Evolutionary conservation across 1,140 invertebrate species (phyloP).

Genomic region (Homarus americanus): DNA sequence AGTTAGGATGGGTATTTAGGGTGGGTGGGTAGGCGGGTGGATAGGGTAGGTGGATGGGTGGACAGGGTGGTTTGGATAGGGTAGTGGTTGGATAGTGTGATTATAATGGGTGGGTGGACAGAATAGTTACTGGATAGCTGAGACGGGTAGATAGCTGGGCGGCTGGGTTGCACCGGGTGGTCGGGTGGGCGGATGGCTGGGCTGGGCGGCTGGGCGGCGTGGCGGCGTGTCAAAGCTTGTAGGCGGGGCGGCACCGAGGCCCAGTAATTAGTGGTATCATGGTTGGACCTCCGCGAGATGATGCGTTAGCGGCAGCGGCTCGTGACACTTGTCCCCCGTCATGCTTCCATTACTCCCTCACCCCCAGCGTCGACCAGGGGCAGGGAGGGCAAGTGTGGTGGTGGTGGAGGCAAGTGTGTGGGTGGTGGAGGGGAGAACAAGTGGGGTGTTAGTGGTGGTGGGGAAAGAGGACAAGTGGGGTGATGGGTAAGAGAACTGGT

Average conservation of each 20-base stretch:
- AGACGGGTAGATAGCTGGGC: neutral
- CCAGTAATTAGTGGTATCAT: conserved; percentile 15
- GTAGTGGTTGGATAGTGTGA: too few relatives aligned
- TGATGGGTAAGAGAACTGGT: too few relatives aligned
- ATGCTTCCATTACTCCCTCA: neutral
- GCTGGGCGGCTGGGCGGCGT: neutral
- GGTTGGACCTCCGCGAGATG: neutral
- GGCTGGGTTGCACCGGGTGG: too few relatives aligned
- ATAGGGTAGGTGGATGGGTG: too few relatives aligned
- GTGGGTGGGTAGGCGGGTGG: neutral
- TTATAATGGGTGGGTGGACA: too few relatives aligned
- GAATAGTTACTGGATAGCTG: too few relatives aligned
- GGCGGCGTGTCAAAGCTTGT: neutral
- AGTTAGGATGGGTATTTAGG: neutral
- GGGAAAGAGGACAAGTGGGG: too few relatives aligned
- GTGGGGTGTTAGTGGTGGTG: too few relatives aligned
- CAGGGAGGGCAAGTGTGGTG: too few relatives aligned
- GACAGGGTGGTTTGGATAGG: too few relatives aligned
- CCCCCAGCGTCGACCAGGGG: neutral
- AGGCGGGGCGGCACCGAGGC: neutral
- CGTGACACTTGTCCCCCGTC: neutral
- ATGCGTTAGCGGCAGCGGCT: neutral
- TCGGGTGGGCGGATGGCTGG: too few relatives aligned
- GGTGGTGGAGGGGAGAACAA: neutral
- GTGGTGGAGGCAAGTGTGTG: too few relatives aligned